A percentile compares a stretch with the other conserved stretches of the same genome.
phyloP scores from a whole-genome alignment of 1,140 invertebrate species.

The Meloidogyne floridensis region DNA sequence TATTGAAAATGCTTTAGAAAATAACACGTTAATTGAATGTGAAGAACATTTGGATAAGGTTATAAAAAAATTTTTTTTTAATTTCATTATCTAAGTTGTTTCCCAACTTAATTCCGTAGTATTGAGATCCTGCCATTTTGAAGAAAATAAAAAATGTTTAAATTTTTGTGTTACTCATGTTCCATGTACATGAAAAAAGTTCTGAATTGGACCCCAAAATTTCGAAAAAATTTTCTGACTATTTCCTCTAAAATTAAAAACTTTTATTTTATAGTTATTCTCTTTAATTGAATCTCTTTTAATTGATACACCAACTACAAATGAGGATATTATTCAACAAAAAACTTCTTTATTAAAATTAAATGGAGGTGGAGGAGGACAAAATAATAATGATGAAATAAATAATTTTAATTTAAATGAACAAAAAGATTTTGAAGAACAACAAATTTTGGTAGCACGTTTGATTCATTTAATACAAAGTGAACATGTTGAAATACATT shows the following conservation, averaged over 20 bases:
- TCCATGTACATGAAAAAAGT: no score
- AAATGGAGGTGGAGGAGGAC: not conserved
- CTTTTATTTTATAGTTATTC: slow-evolving; percentile 25
- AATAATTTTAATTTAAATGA: slow-evolving; percentile 78
- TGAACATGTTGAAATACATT: slow-evolving; percentile 85
- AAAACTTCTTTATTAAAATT: not conserved
- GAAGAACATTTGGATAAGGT: slow-evolving; percentile 75
- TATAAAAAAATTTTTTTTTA: not conserved
- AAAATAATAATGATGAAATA: slow-evolving; percentile 10
- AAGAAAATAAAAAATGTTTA: no score
- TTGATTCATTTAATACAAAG: slow-evolving; percentile 87
- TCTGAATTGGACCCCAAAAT: no score
- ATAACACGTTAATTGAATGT: slow-evolving; percentile 80
- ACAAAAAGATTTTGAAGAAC: slow-evolving; percentile 85
- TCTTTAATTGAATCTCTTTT: slow-evolving; percentile 35
- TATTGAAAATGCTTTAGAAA: slow-evolving; percentile 83
- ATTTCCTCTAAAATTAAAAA: no score
- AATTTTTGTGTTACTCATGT: no score
- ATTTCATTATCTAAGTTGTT: slow-evolving; percentile 5
- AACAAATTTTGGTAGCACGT: slow-evolving; percentile 85
- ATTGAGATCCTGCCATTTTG: not conserved
- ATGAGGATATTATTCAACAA: slow-evolving; percentile 69
- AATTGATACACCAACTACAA: slow-evolving; percentile 77
- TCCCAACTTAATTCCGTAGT: no score
- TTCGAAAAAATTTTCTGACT: no score